Evolutionary conservation across 1,140 invertebrate genomes (phyloP).

Genomic region (Drosophila funebris): DNA sequence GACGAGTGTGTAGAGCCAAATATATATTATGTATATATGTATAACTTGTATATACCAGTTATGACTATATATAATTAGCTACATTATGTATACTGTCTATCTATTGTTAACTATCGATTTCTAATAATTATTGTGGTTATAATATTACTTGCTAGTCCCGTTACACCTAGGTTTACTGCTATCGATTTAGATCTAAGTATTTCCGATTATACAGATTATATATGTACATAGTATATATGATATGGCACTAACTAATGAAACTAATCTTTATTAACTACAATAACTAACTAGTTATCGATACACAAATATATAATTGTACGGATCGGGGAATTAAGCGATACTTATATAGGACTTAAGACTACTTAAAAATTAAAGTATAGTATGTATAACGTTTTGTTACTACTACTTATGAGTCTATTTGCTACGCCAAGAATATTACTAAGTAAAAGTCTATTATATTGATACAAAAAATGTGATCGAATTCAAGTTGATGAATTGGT

Average conservation of each 20-base stretch:
- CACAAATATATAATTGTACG: conserved; percentile 1
- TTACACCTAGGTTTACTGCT: conserved; percentile 15
- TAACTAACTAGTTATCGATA: conserved; percentile 9
- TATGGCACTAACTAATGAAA: conserved; percentile 7
- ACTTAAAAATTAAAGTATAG: conserved; percentile 8
- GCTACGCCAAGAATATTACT: conserved; percentile 31
- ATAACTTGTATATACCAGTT: not conserved
- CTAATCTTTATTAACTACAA: not conserved
- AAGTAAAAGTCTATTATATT: conserved; percentile 6
- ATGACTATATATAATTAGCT: not conserved
- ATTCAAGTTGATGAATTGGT: conserved; percentile 21
- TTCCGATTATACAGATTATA: conserved; percentile 8
- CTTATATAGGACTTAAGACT: conserved; percentile 7
- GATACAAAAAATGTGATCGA: conserved; percentile 7
- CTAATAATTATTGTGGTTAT: not conserved
- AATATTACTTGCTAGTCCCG: conserved; percentile 3
- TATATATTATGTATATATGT: conserved; percentile 7
- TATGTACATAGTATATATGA: conserved; percentile 17
- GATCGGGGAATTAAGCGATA: conserved; percentile 7
- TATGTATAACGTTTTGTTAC: conserved; percentile 9
- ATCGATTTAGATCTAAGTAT: conserved; percentile 22
- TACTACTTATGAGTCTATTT: conserved; percentile 11
- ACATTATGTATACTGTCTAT: not conserved
- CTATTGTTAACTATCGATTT: not conserved
- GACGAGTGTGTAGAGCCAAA: conserved; percentile 15